Evolutionary conservation across 2,113 vertebrate genomes (phyloP), one percentile per base, ranked within the genome.

Genomic region (Perca flavescens): DNA sequence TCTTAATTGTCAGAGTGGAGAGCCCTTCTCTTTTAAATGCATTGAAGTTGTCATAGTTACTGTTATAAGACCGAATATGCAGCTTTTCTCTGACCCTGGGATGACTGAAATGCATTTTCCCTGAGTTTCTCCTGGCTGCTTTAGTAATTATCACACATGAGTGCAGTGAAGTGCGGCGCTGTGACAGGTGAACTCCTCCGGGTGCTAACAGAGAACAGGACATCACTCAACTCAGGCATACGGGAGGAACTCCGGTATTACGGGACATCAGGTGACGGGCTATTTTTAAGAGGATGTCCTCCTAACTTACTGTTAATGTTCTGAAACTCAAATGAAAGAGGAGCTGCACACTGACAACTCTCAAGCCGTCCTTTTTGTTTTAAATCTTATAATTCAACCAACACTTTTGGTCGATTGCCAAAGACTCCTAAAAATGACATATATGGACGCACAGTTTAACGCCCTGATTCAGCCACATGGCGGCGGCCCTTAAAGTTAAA

Each of bases 71-170:
- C 9, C 28, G 52, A 60, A 61, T n/a, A 7, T 34, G 43, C 3
- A 10, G 10, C 46, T 56, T 63, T 53, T 53, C 21, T 70, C 56
- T 56, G 15, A 21, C 14, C 25, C 25, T 19, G 9, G 4, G 62
- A 34, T 50, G 16, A 49, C 40, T 74, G 21, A 36, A 53, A 54
- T 7, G 5, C 3, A 15, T 76, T 70, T 47, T 47, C 49, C 19
- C 50, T 1, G 3, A 36, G 15, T 11, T 40, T 36, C 19, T 6
- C 1, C 36, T 17, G 66, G 22, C 25, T 60, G 65, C 52, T 80
- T 77, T 57, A 62, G 28, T 63, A 68, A 80, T 87, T 69, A 80
- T 69, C 64, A 60, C 57, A 64, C 73, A 64, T 68, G 72, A 57
- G 46, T 17, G 67, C 60, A 1, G 53, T 56, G 76, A 71, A 79